These are phyloP conservation scores for Cantharis nigra DNA, from an alignment of 2,888 invertebrate genomes.

Conservation along the genomic window DNA sequence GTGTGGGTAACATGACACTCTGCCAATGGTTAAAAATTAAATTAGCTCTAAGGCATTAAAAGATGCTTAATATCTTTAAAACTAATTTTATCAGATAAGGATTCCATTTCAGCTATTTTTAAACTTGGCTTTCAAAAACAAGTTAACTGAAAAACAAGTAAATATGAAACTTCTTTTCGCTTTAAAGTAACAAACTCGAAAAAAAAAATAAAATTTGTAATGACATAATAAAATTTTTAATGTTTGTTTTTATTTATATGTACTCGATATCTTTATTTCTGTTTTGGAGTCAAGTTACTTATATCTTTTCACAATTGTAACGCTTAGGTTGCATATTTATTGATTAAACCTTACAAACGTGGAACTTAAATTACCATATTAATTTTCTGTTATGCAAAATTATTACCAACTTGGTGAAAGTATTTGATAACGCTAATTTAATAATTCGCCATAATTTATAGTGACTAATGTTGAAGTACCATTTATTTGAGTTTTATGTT, in stretches of 20 bases:
- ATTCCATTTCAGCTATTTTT: not conserved
- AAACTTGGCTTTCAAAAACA: not conserved
- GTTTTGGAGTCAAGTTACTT: not conserved
- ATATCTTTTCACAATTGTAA: not conserved
- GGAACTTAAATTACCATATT: not conserved
- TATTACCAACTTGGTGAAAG: not conserved
- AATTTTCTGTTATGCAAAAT: not conserved
- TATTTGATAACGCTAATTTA: not conserved
- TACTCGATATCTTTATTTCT: not conserved
- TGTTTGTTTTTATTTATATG: not conserved
- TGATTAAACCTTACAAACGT: not conserved
- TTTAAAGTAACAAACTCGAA: no score
- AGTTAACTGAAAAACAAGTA: not conserved
- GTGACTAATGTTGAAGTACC: not conserved
- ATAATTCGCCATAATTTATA: not conserved
- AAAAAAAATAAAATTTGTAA: no score
- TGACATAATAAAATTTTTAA: not conserved
- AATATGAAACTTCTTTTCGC: not conserved
- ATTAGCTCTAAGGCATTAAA: not conserved
- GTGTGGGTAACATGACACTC: not conserved
- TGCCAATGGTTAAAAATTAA: not conserved
- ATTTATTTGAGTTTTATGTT: not conserved
- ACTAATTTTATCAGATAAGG: not conserved
- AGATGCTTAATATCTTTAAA: not conserved
- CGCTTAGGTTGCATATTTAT: not conserved